These are phyloP conservation scores for Halichoerus grypus DNA, from an alignment of 2,113 vertebrate genomes.

Conservation along the genomic window DNA sequence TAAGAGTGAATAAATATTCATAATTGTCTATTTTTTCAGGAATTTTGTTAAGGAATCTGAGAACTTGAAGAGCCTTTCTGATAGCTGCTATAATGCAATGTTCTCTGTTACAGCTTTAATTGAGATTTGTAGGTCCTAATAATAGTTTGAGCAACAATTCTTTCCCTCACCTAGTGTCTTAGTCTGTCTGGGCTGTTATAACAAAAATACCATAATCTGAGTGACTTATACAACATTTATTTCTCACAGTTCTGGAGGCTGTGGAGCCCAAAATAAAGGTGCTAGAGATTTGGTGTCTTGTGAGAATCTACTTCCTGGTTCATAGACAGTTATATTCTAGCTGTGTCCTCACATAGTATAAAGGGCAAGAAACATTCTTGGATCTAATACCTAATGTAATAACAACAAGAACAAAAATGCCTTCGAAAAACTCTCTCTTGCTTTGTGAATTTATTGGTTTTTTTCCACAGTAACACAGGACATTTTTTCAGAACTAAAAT, in stretches of 20 bases:
- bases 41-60: not conserved
- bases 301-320: not conserved
- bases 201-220: not conserved
- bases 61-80: not conserved
- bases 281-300: not conserved
- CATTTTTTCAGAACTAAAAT: slow-evolving; percentile 42
- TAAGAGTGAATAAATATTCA: not conserved
- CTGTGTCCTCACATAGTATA: not conserved
- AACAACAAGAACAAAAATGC: not conserved
- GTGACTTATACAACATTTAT: not conserved
- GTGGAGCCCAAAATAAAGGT: not conserved
- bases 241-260: not conserved
- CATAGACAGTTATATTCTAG: not conserved
- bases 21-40: not conserved
- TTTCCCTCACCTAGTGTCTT: not conserved
- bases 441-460: not conserved
- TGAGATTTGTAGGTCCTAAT: not conserved
- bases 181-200: not conserved
- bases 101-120: not conserved
- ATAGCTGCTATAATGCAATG: not conserved
- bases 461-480: not conserved
- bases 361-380: not conserved
- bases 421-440: not conserved
- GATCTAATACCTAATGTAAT: not conserved
- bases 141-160: not conserved